These are phyloP conservation scores for Xylota sylvarum DNA, from an alignment of 2,888 invertebrate genomes.

Conservation along the genomic window DNA sequence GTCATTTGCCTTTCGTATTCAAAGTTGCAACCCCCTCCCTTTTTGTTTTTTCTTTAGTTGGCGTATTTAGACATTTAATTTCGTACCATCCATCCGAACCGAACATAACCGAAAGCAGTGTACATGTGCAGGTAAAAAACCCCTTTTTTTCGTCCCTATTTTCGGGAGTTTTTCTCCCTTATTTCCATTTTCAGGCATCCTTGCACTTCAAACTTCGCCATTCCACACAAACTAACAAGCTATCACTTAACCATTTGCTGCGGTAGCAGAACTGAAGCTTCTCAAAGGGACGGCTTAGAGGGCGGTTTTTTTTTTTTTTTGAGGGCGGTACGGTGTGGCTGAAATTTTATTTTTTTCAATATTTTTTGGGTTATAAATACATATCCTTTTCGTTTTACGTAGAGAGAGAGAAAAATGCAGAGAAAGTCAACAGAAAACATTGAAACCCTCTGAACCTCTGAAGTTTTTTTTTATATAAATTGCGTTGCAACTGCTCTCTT, in stretches of 20 bases:
- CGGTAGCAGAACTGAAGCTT: conserved; percentile 19
- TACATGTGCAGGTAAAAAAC: background rate
- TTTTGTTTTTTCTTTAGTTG: background rate
- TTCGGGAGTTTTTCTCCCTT: background rate
- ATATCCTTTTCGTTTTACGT: background rate
- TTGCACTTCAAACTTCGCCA: conserved; percentile 16
- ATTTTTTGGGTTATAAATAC: background rate
- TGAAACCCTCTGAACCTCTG: conserved; percentile 1
- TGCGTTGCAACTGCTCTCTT: conserved; percentile 29
- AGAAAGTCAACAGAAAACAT: conserved; percentile 2
- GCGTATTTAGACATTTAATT: conserved; percentile 25
- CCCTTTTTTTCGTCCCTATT: background rate
- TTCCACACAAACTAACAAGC: conserved; percentile 43
- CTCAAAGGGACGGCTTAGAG: conserved; percentile 28
- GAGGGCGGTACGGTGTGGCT: background rate
- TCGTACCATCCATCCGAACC: conserved; percentile 18
- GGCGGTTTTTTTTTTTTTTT: background rate
- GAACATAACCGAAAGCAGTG: background rate
- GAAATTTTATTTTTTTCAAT: background rate
- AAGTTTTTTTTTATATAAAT: conserved; percentile 3
- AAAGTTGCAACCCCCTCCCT: too few relatives aligned
- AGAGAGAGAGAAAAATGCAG: conserved; percentile 3
- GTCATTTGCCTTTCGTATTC: conserved; percentile 1
- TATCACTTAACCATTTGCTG: conserved; percentile 42
- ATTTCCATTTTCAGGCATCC: background rate